Percentiles rank a stretch among this genome's conserved stretches.
Evolutionary conservation across 2,113 vertebrate species (phyloP).

Genomic region (Tenrec ecaudatus): DNA sequence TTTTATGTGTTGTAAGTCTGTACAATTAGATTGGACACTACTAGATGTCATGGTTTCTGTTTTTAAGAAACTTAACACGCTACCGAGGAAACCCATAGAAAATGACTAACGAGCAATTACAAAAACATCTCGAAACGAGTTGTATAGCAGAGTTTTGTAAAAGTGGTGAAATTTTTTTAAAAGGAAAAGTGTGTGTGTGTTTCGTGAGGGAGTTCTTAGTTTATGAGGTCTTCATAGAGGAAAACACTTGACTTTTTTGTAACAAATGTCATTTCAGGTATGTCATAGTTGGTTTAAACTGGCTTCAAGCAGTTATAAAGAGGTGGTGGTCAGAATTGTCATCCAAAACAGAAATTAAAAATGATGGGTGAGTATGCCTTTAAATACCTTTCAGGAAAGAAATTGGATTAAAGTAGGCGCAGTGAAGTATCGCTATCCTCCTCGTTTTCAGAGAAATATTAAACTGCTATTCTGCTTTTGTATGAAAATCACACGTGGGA

Average conservation of each 20-base stretch:
- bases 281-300: slow-evolving; percentile 92
- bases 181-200: neutral
- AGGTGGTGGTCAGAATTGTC: slow-evolving; percentile 93
- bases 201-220: neutral
- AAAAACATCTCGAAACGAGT: slow-evolving; percentile 38
- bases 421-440: slow-evolving; percentile 13
- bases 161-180: slow-evolving; percentile 46
- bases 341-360: slow-evolving; percentile 86
- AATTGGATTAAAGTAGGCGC: slow-evolving; percentile 18
- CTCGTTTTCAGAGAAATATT: slow-evolving; percentile 55
- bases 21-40: neutral
- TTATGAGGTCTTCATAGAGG: slow-evolving; percentile 51
- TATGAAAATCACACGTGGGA: slow-evolving; percentile 47
- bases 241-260: slow-evolving; percentile 71
- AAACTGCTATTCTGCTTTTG: slow-evolving; percentile 48
- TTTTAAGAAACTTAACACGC: slow-evolving; percentile 5
- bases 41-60: slow-evolving; percentile 8
- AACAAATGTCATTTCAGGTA: slow-evolving; percentile 89
- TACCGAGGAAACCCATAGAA: slow-evolving; percentile 39
- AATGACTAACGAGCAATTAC: slow-evolving; percentile 39
- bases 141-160: slow-evolving; percentile 44
- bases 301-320: slow-evolving; percentile 94
- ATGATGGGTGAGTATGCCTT: slow-evolving; percentile 88
- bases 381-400: slow-evolving; percentile 39
- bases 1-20: slow-evolving; percentile 29